Percentiles rank a stretch among this genome's conserved stretches.
phyloP scores from a whole-genome alignment of 2,113 vertebrate species.

The Microcebus tavaratra region DNA sequence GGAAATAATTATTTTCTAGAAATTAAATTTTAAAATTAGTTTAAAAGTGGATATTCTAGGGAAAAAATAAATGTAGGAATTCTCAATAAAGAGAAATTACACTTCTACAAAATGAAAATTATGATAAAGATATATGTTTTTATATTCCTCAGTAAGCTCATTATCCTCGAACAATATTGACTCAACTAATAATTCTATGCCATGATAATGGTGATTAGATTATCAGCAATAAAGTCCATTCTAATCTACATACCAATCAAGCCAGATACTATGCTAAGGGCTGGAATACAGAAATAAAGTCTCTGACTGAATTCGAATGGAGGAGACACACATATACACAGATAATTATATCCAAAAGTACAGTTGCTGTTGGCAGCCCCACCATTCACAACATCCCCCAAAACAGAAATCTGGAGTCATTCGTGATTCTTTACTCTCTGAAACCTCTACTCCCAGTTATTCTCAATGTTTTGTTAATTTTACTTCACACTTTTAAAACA shows the following conservation, averaged over 20 bases:
- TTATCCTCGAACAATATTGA: neutral
- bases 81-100: neutral
- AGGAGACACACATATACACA: neutral
- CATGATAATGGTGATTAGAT: neutral
- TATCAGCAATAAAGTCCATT: neutral
- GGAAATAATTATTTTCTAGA: constrained; percentile 30
- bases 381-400: no score
- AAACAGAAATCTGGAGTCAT: neutral
- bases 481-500: neutral
- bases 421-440: neutral
- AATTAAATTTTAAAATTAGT: neutral
- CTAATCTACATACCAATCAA: neutral
- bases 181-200: neutral
- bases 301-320: no score
- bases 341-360: neutral
- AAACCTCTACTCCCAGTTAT: neutral
- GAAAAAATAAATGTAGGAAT: neutral
- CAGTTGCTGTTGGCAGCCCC: neutral
- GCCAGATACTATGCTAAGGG: no score
- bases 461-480: neutral
- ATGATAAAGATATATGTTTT: neutral
- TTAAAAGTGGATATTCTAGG: neutral
- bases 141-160: neutral
- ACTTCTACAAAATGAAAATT: neutral
- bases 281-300: neutral